phyloP scores from a whole-genome alignment of 1,140 invertebrate species.

The Maniola jurtina region DNA sequence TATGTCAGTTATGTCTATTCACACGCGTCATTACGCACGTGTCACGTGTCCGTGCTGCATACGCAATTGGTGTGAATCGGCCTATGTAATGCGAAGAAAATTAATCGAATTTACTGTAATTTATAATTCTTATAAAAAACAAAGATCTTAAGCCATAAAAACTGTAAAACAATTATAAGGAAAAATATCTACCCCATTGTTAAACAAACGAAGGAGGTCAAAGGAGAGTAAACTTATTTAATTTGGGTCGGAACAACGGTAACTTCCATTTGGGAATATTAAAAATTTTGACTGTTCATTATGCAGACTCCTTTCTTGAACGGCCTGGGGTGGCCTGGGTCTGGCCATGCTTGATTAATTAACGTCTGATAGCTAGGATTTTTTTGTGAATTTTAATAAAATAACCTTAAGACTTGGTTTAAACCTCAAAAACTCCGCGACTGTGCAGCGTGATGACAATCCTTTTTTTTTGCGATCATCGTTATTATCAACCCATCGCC shows the following conservation, averaged over 20 bases:
- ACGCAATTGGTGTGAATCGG: no score
- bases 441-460: no score
- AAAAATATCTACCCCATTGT: neutral
- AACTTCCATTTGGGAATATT: conserved; percentile 13
- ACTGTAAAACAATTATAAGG: neutral
- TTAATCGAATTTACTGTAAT: no score
- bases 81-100: no score
- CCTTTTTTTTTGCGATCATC: no score
- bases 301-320: conserved; percentile 3
- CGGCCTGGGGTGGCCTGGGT: neutral
- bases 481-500: no score
- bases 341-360: conserved; percentile 10
- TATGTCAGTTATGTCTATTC: no score
- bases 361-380: conserved; percentile 1
- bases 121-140: neutral
- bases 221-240: conserved; percentile 10
- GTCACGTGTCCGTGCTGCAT: no score
- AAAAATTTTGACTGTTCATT: conserved; percentile 15
- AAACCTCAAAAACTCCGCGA: no score
- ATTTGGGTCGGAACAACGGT: conserved; percentile 7
- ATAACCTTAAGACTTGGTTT: neutral
- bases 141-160: neutral
- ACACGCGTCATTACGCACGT: no score
- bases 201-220: conserved; percentile 5
- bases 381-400: neutral